Conservation (phyloP, 2,113 vertebrate species). For the Hippoglossus stenolepis region DNA sequence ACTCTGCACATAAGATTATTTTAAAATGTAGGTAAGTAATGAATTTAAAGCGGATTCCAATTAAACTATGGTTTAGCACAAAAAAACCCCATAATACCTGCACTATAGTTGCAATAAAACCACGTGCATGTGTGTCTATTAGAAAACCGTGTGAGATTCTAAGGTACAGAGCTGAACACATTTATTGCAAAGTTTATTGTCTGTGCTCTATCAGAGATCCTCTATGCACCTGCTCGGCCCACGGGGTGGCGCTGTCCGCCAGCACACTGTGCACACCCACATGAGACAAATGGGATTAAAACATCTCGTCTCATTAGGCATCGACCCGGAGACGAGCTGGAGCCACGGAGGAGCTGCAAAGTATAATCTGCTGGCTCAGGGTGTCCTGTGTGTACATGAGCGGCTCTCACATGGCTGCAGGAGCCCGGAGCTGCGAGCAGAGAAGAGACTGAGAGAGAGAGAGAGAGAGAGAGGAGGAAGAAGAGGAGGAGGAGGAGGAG, state of each 20-base stretch:
- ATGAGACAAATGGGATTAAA: conserved; percentile 80
- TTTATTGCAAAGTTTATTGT: background rate
- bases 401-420: conserved; percentile 58
- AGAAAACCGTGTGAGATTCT: background rate
- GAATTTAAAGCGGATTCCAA: too few species aligned
- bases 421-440: conserved; percentile 32
- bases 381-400: conserved; percentile 19
- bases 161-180: background rate
- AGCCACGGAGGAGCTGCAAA: conserved; percentile 23
- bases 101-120: too few species aligned
- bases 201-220: background rate
- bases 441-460: background rate
- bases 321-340: conserved; percentile 47
- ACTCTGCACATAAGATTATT: too few species aligned
- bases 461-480: background rate
- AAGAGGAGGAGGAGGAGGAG: background rate
- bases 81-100: too few species aligned
- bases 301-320: conserved; percentile 76
- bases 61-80: too few species aligned
- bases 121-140: too few species aligned
- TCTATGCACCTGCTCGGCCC: conserved; percentile 27
- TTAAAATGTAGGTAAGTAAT: too few species aligned
- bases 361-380: conserved; percentile 24
- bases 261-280: conserved; percentile 15
- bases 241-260: conserved; percentile 79